Evolutionary conservation across 2,113 vertebrate genomes (phyloP), one percentile per base, ranked within the genome.

Genomic region (Petrocephalus zakoni): DNA sequence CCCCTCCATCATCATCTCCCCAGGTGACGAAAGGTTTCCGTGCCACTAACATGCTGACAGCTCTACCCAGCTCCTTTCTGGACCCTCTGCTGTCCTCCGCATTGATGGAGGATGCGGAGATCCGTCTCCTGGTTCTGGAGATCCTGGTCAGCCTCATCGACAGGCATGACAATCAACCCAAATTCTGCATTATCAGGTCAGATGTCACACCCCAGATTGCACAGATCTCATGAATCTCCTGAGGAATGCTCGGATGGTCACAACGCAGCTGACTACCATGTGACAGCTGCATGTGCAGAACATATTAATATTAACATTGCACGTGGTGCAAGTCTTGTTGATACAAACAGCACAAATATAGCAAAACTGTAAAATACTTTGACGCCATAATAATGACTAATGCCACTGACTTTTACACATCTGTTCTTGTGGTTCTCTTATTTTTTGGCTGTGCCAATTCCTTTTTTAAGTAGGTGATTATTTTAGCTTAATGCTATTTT

Each of bases 121-220:
- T 98, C 88, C 96, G 97, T 0, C 96, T 98, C 89, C 97, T 98
- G 1, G 97, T 98, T 25, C 95, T 98, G 0, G 95, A 96, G 92
- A 97, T 98, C 89, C 96, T 98, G 92, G 96, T 96, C 93, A 97
- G 96, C 75, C 96, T 98, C 91, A 96, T 98, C 0, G 97, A 98
- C 92, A 95, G 97, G 21, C 96, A 95, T 1, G 96, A 94, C 81
- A 97, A 97, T 92, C 91, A 95, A 2, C 93, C 93, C 90, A 97
- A 96, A 72, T 96, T 97, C 91, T 95, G 94, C 47, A 90, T 93
- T 56, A 94, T 97, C 95, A 97, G 91, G 89, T 92, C 29, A 78
- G 72, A 19, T 42, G 72, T 29, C 19, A 19, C 68, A 13, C 72
- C 37, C 17, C 29, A 55, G 6, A 13, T 19, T 1, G 9, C 11